phyloP scores from a whole-genome alignment of 2,113 vertebrate species.

The Grammomys surdaster region DNA sequence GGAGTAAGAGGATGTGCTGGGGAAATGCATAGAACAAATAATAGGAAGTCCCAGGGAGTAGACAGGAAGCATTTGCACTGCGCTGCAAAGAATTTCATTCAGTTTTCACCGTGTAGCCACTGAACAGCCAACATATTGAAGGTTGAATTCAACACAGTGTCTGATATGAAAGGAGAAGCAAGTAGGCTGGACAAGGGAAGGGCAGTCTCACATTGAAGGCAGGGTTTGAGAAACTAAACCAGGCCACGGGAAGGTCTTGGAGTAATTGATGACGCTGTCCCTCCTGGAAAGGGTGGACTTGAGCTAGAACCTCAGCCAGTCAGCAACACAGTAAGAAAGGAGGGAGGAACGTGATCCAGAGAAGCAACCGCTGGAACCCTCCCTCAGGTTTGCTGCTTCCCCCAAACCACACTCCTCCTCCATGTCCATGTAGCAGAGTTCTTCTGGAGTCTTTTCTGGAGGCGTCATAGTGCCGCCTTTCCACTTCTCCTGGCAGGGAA shows the following conservation, averaged over 20 bases:
- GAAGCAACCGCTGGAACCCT: not conserved
- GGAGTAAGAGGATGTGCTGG: not conserved
- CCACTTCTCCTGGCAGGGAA: not conserved
- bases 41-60: accelerated
- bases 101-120: not conserved
- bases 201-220: not conserved
- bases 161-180: not conserved
- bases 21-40: not conserved
- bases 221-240: not conserved
- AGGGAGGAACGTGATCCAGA: not conserved
- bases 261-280: not conserved
- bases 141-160: not conserved
- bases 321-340: no score
- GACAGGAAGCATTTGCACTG: not conserved
- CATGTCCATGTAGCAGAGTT: not conserved
- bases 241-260: not conserved
- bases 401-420: not conserved
- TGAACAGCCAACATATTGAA: no score
- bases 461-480: not conserved
- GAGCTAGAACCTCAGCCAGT: not conserved
- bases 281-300: not conserved
- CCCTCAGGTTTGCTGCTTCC: not conserved
- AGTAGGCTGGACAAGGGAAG: not conserved
- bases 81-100: not conserved
- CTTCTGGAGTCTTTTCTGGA: not conserved